These are phyloP conservation scores for Automeris io DNA, from an alignment of 2,888 invertebrate species.

Conservation along the genomic window DNA sequence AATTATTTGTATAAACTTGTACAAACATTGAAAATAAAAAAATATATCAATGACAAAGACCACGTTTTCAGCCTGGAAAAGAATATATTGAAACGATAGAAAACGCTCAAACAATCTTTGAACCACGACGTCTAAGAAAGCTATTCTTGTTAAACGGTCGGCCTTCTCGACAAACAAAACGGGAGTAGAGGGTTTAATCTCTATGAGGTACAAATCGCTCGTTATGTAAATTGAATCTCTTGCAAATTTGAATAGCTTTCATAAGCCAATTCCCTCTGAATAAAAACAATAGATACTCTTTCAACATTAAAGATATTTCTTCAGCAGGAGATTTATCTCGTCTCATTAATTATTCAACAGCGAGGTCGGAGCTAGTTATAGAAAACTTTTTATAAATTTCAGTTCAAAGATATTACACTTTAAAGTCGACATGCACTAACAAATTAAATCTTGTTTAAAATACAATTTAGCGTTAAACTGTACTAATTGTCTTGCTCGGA, in stretches of 20 bases:
- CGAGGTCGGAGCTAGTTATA: slow-evolving; percentile 22
- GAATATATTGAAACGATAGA: neutral
- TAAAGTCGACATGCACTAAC: too few relatives aligned
- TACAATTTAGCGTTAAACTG: too few relatives aligned
- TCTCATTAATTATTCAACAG: slow-evolving; percentile 39
- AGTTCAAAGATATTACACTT: too few relatives aligned
- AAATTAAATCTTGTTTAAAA: too few relatives aligned
- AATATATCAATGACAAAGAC: neutral
- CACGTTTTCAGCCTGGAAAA: neutral
- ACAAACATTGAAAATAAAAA: too few relatives aligned
- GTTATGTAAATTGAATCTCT: slow-evolving; percentile 74
- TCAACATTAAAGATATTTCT: slow-evolving; percentile 45
- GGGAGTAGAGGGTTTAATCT: slow-evolving; percentile 53
- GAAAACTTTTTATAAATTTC: slow-evolving; percentile 17
- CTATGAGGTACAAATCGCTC: slow-evolving; percentile 69
- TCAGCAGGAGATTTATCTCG: slow-evolving; percentile 37
- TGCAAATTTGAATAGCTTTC: slow-evolving; percentile 70
- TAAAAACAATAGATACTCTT: slow-evolving; percentile 65
- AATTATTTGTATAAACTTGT: too few relatives aligned
- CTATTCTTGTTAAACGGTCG: slow-evolving; percentile 36
- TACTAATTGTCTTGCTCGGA: too few relatives aligned
- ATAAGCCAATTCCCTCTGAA: slow-evolving; percentile 66
- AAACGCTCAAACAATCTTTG: slow-evolving; percentile 14
- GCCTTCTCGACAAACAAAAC: slow-evolving; percentile 45
- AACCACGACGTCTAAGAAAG: slow-evolving; percentile 31